Base-by-base conservation (phyloP, 1,140 invertebrate genomes). In the Bombus waltoni region DNA sequence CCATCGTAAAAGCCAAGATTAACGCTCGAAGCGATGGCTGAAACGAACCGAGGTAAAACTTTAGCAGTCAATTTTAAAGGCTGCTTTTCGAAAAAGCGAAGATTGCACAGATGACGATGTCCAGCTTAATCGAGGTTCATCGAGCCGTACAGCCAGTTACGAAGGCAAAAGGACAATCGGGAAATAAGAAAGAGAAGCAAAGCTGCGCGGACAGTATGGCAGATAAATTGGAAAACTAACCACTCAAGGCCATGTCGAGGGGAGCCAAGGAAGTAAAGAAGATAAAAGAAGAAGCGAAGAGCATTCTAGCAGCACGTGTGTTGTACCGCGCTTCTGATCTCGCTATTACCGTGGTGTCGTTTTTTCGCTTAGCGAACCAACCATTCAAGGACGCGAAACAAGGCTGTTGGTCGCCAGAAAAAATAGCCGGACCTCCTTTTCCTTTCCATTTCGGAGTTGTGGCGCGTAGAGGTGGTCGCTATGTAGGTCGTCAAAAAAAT, bases 401-500 rank as follows among this genome's bases (percentile, higher is more conserved):
- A 80, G 76, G 68, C 42, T 42, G 40, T 15, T n/a, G 32, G 18
- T 53, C 47, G 73, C 11, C 53, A 22, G 81, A 68, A 72, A 80
- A 80, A 72, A 59, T 62, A 71, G 66, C 40, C n/a, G 44, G 22
- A 77, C 32, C 38, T 70, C 3, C 32, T 68, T 66, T 57, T 68
- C n/a, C 18, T 68, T 81, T 59, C 42, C 44, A 18, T 32, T 25
- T 53, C 28, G 40, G 11, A 22, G 22, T 9, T 15, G 42, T 10
- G 6, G 38, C 77, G 42, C 59, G 72, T 22, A 32, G 4, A 40
- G 5, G 1, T 25, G n/a, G 8, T 18, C 28, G 77, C 40, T 72
- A 84, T 84, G 66, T 84, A 84, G 83, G 83, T 79, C 76, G 76
- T 15, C 32, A 53, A 44, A 68, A 77, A 72, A 42, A 84, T 62